These are phyloP conservation scores for Choloepus hoffmanni DNA, from an alignment of 2,113 vertebrate genomes.

Conservation along the genomic window DNA sequence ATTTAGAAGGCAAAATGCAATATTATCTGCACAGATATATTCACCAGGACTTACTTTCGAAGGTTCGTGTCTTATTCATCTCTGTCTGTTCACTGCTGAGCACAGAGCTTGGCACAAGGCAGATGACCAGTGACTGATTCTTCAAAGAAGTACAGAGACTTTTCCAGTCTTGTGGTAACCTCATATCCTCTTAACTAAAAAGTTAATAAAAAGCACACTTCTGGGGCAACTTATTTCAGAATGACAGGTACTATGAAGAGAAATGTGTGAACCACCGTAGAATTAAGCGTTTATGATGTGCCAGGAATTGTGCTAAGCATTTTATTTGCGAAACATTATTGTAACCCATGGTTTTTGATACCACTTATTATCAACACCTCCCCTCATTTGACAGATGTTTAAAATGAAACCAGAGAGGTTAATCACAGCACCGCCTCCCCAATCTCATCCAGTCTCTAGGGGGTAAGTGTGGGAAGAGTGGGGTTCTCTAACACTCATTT, in stretches of 20 bases:
- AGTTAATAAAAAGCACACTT: conserved; percentile 2
- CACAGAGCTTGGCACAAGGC: neutral
- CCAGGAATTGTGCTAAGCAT: neutral
- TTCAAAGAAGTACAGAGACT: neutral
- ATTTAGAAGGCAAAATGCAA: conserved; percentile 60
- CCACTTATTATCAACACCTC: neutral
- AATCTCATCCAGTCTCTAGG: neutral
- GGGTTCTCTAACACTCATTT: neutral
- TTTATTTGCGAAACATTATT: neutral
- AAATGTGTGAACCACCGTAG: neutral
- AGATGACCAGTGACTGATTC: neutral
- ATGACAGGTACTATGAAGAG: neutral
- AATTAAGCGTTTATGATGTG: neutral
- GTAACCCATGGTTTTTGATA: neutral
- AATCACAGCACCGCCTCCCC: neutral
- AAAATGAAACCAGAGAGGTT: neutral
- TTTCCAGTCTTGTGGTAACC: neutral
- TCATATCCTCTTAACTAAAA: conserved; percentile 21
- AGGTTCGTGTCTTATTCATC: neutral
- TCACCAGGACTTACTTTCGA: conserved; percentile 11
- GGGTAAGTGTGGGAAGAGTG: neutral
- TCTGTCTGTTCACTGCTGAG: conserved; percentile 9
- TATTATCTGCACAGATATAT: neutral
- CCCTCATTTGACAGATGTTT: neutral
- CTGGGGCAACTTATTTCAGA: neutral